A percentile compares a stretch with the other conserved stretches of the same genome.
Conservation (phyloP, 2,888 invertebrate genomes). For the Drosophila pseudotakahashii region DNA sequence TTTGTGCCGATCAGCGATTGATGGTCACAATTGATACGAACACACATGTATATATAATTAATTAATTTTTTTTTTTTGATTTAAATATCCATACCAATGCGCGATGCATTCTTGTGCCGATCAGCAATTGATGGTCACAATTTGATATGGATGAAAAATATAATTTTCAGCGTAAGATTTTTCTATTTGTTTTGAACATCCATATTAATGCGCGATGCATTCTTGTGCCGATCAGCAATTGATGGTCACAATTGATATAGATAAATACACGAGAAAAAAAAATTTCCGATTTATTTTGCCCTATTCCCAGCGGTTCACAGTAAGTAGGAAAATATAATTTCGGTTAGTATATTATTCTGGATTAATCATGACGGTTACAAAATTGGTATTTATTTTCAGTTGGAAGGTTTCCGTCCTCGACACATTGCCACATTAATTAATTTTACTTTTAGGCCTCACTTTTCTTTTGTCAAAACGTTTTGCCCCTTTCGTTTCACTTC, state of each 20-base stretch:
- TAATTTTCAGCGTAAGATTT: not conserved
- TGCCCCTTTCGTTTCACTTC: not conserved
- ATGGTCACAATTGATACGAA: no score
- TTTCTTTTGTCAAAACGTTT: no score
- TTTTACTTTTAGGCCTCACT: not conserved
- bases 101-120: not conserved
- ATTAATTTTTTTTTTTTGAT: no score
- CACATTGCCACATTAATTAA: not conserved
- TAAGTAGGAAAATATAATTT: not conserved
- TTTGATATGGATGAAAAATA: not conserved
- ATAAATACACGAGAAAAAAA: no score
- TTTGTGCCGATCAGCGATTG: no score
- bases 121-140: not conserved
- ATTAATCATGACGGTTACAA: not conserved
- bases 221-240: not conserved
- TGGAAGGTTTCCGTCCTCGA: not conserved
- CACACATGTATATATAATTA: no score
- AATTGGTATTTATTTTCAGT: not conserved
- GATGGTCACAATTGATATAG: no score
- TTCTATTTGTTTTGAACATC: not conserved
- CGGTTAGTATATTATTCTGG: not conserved
- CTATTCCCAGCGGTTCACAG: not conserved
- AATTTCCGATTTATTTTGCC: not conserved
- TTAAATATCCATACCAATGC: not conserved
- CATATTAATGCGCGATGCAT: no score